Evolutionary conservation across 2,888 invertebrate genomes (phyloP), one percentile per base, ranked within the genome.

Genomic region (Podotricha telesiphe): DNA sequence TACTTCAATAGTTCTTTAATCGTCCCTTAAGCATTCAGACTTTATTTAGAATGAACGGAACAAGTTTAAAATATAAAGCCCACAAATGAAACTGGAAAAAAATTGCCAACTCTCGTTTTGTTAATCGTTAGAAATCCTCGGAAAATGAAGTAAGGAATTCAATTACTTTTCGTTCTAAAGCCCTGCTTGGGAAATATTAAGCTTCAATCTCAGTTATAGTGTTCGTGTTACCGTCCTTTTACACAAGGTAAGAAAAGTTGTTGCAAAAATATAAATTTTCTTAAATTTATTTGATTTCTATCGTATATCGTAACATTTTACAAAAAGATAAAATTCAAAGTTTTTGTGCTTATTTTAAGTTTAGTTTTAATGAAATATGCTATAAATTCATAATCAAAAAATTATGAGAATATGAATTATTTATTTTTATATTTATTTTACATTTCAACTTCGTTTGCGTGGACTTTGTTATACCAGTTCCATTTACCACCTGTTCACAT

Each of bases 151-250:
- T 45, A 59, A 59, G 22, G 22, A 45, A 45, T 59, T 59, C 59
- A 59, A 59, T 45, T 59, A 59, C 59, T 45, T 59, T 59, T 59
- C 45, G 22, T 59, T 45, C 59, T 45, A 45, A 59, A 59, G 45
- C 45, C 45, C 45, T 59, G 59, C 59, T 59, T 45, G 42, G 5
- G 59, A 59, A 59, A 59, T 59, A 59, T 59, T 59, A 59, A 59
- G 59, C 59, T 59, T 59, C 59, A 59, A 59, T 59, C 45, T 59
- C 59, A 22, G 42, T 59, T 59, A 59, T 59, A 59, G 59, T 59
- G 42, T 45, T 59, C 59, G 42, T n/a, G 59, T 45, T 59, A 59
- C 59, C 59, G 40, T 59, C n/a, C 59, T 59, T 59, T 28, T 28
- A 5, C n/a, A 37, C n/a, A 28, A 42, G 45, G 45, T 45, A 59